Evolutionary conservation across 2,113 vertebrate genomes (phyloP).

Genomic region (Periophthalmodon schlosseri): DNA sequence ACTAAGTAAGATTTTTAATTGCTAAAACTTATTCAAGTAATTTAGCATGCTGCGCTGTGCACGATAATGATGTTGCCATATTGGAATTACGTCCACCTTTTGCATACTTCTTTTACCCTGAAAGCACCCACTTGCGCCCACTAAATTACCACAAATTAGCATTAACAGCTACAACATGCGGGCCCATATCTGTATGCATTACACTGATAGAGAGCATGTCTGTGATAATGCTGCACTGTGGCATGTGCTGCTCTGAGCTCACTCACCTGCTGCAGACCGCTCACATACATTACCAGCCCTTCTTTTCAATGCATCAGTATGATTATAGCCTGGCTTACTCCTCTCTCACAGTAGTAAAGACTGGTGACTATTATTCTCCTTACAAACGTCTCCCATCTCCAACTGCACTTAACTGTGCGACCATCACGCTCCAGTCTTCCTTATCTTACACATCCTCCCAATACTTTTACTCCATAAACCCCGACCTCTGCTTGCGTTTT

Average conservation of each 20-base stretch:
- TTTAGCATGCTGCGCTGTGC: not conserved
- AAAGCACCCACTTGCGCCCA: not conserved
- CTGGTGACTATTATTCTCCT: not conserved
- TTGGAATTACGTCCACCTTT: not conserved
- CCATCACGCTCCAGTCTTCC: slow-evolving; percentile 6
- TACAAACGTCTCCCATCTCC: not conserved
- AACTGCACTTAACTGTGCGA: slow-evolving; percentile 1
- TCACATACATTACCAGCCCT: not conserved
- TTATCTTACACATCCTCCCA: not conserved
- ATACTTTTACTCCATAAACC: slow-evolving; percentile 4
- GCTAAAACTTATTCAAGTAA: not conserved
- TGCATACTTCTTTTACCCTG: not conserved
- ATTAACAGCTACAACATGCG: not conserved
- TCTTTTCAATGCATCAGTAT: slow-evolving; percentile 1
- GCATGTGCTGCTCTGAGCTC: not conserved
- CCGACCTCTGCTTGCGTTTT: not conserved
- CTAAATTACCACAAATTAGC: not conserved
- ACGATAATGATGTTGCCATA: not conserved
- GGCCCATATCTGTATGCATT: not conserved
- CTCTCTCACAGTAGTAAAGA: not conserved
- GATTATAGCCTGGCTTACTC: not conserved
- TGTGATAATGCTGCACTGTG: not conserved
- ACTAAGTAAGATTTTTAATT: too few relatives aligned
- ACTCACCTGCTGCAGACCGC: not conserved
- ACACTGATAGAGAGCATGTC: not conserved